Evolutionary conservation across 2,113 vertebrate species (phyloP).

Genomic region (Pseudonaja textilis): DNA sequence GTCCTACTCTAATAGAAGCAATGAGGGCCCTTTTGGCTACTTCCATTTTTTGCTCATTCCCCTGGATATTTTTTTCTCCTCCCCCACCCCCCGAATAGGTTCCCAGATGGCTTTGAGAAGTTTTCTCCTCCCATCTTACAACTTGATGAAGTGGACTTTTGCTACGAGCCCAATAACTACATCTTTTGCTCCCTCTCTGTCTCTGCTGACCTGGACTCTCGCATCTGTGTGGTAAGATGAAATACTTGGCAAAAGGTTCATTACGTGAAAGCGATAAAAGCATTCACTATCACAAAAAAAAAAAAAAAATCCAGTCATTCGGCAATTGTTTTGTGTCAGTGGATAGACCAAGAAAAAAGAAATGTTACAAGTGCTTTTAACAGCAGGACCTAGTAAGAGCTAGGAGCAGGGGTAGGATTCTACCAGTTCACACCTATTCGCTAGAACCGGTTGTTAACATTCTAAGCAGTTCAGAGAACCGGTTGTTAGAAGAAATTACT

Average conservation of each 20-base stretch:
- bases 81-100: constrained; percentile 77
- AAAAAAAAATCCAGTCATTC: background rate
- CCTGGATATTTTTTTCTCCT: background rate
- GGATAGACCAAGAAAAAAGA: background rate
- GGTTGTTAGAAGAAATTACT: too few relatives aligned
- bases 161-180: constrained; percentile 72
- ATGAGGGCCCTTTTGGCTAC: accelerated
- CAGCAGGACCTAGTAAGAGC: background rate
- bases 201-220: constrained; percentile 94
- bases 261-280: background rate
- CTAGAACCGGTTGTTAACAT: too few relatives aligned
- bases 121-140: constrained; percentile 93
- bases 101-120: constrained; percentile 97
- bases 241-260: background rate
- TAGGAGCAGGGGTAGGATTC: too few relatives aligned
- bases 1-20: background rate
- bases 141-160: constrained; percentile 92
- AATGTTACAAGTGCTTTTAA: background rate
- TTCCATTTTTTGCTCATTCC: background rate
- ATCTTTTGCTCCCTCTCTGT: constrained; percentile 86
- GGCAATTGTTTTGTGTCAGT: background rate
- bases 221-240: constrained; percentile 88
- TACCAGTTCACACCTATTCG: too few relatives aligned
- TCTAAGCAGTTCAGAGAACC: too few relatives aligned
- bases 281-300: background rate